Evolutionary conservation across 37 sponge, comb jelly and placozoan genomes (phyloP).

Genomic region (Corticium candelabrum): DNA sequence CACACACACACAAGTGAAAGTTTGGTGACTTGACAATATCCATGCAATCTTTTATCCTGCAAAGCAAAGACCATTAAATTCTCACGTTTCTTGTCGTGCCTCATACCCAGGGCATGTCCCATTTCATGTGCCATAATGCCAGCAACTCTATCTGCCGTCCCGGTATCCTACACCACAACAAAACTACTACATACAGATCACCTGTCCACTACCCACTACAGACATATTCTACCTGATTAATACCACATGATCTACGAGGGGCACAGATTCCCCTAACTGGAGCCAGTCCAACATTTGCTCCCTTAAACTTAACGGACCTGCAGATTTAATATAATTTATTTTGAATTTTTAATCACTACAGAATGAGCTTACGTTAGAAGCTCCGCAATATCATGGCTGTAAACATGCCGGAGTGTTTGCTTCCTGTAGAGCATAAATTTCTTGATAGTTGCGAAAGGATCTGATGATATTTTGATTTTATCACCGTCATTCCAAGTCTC

Average conservation of each 20-base stretch:
- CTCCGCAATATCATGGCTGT: constrained; percentile 10
- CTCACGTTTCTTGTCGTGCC: constrained; percentile 27
- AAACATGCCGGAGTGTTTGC: background rate
- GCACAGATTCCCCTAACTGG: constrained; percentile 14
- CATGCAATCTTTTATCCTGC: background rate
- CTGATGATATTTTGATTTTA: background rate
- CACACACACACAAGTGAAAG: too few species aligned
- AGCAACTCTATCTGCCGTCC: background rate
- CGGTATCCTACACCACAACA: constrained; percentile 14
- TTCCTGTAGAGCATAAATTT: background rate
- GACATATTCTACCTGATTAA: constrained; percentile 16
- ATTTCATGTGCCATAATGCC: constrained; percentile 30
- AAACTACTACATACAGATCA: too few species aligned
- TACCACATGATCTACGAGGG: background rate
- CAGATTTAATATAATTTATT: background rate
- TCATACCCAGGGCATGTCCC: constrained; percentile 33
- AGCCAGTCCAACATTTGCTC: constrained; percentile 14
- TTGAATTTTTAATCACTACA: background rate
- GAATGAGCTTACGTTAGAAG: background rate
- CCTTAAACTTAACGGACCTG: constrained; percentile 9
- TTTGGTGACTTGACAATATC: too few species aligned
- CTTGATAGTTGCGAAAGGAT: background rate
- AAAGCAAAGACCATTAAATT: too few species aligned
- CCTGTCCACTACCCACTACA: too few species aligned
- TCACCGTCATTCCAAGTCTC: constrained; percentile 7